These are phyloP conservation scores for Antigone vipio DNA, from an alignment of 2,113 vertebrate species.

Conservation along the genomic window DNA sequence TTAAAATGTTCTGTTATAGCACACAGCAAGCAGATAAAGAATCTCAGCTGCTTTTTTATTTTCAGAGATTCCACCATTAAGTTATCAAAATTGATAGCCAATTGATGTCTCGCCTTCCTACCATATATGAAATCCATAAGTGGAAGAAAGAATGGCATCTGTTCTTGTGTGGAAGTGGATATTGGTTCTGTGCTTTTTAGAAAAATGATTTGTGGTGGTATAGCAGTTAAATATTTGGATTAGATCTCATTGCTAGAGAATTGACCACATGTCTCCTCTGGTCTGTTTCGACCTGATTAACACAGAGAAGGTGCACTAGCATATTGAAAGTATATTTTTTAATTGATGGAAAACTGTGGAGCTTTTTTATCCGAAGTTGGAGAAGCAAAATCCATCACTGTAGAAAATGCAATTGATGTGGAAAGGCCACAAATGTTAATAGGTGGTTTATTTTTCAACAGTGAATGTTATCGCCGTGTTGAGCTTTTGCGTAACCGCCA, in stretches of 20 bases:
- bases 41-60: background rate
- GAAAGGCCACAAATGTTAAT: background rate
- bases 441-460: conserved; percentile 16
- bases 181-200: background rate
- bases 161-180: background rate
- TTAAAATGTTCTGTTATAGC: background rate
- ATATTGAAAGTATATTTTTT: background rate
- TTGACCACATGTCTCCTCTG: background rate
- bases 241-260: background rate
- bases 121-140: background rate
- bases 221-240: background rate
- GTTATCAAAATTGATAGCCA: background rate
- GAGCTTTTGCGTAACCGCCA: conserved; percentile 86
- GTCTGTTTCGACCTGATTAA: background rate
- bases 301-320: background rate
- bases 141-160: background rate
- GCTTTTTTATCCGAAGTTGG: background rate
- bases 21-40: background rate
- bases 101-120: background rate
- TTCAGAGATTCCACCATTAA: background rate
- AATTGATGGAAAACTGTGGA: background rate
- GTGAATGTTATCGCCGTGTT: conserved; percentile 89
- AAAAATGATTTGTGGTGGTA: background rate
- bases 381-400: background rate
- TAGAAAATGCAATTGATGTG: background rate